Percentiles rank a stretch among this genome's conserved stretches.
These are phyloP conservation scores for Tauraco hartlaubi DNA, from an alignment of 2,797 vertebrate genomes.

Conservation along the genomic window DNA sequence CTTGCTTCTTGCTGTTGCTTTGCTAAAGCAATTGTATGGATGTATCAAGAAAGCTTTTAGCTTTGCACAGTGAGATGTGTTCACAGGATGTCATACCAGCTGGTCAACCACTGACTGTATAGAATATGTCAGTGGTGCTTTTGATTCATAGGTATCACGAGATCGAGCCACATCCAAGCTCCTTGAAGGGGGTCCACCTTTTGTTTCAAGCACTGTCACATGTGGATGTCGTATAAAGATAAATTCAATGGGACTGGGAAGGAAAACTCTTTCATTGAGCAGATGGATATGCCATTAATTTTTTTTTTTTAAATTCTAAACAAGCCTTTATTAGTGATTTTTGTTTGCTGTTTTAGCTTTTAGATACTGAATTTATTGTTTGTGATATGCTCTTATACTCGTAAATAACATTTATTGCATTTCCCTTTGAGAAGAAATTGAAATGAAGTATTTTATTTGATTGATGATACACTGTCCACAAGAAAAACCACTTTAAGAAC, in stretches of 20 bases:
- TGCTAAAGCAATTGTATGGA: background rate
- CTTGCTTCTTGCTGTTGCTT: background rate
- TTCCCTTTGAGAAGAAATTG: constrained; percentile 7
- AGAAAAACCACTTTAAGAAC: constrained; percentile 9
- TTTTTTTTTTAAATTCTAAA: background rate
- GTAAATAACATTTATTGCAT: constrained; percentile 4
- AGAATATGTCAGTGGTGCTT: background rate
- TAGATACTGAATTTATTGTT: background rate
- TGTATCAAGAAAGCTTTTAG: background rate
- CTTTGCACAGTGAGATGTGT: background rate
- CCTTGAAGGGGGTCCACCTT: background rate
- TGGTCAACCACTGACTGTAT: background rate
- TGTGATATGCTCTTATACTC: background rate
- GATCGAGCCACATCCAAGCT: background rate
- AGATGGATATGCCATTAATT: background rate
- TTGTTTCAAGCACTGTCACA: background rate
- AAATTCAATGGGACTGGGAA: background rate
- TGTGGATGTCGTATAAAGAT: background rate
- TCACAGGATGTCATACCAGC: background rate
- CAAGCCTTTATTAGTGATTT: background rate
- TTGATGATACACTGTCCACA: background rate
- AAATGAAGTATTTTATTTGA: constrained; percentile 17
- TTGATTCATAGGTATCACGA: background rate
- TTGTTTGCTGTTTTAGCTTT: constrained; percentile 17
- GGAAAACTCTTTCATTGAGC: background rate